Evolutionary conservation across 2,888 invertebrate genomes (phyloP), one percentile per base, ranked within the genome.

Genomic region (Mycogona germanica): DNA sequence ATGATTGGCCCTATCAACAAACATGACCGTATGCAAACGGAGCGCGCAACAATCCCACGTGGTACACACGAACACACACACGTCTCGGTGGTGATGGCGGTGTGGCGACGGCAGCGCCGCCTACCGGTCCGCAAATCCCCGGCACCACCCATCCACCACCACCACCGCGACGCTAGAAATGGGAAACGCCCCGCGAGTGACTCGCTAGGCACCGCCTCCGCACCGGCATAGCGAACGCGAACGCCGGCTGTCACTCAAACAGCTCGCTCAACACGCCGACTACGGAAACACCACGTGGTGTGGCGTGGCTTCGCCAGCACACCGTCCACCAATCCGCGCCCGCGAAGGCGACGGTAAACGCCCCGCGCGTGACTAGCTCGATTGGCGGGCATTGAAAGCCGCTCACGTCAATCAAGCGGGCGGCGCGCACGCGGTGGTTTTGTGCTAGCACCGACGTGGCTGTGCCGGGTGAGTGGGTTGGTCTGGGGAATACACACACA

Each of bases 1-100:
- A 61, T 64, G 66, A 67, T 67, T 67, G 67, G 66, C 65, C 64
- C 62, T 61, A 64, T 64, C 62, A 61, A 61, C 63, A 61, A 65
- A 62, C 62, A 62, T 61, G 60, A 61, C 61, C 59, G 61, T 60
- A 58, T 59, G 57, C 17, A 58, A n/a, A 60, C 59, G 60, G 60
- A 60, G 59, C 58, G 59, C 62, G 57, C 60, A 55, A 61, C 55
- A 59, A 60, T 60, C 62, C 63, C 64, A 67, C 66, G 67, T 66
- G 65, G 63, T 61, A 59, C 64, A 57, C 60, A 62, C 29, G n/a
- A n/a, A n/a, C n/a, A n/a, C n/a, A 28, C 19, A 19, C 30, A 38
- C 19, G 21, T 7, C 4, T 3, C 40, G 40, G 40, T 21, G 4
- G 19, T n/a, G n/a, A n/a, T n/a, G n/a, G n/a, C n/a, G n/a, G n/a